phyloP scores from a whole-genome alignment of 2,797 vertebrate species.

The Phalloptychus januarius region DNA sequence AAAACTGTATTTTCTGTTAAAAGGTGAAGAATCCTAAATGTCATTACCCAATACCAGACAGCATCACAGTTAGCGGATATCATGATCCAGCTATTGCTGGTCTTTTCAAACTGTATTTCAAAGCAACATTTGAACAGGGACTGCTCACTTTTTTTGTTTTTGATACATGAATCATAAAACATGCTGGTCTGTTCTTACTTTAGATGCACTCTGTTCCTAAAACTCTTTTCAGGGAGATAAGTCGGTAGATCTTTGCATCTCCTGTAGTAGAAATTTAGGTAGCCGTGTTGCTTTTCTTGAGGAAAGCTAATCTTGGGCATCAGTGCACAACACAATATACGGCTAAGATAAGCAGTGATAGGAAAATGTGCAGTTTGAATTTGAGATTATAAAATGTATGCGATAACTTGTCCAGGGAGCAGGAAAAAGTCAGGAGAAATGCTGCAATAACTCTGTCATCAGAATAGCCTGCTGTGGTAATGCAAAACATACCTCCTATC shows the following conservation, averaged over 20 bases:
- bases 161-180: background rate
- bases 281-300: background rate
- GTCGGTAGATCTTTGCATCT: conserved; percentile 5
- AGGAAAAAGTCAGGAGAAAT: conserved; percentile 1
- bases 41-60: background rate
- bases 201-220: background rate
- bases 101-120: background rate
- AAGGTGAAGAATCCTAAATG: background rate
- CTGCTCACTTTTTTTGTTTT: background rate
- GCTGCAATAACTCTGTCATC: background rate
- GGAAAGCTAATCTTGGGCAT: background rate
- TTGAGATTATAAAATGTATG: background rate
- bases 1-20: background rate
- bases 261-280: background rate
- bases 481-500: background rate
- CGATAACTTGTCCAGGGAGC: background rate
- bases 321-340: background rate
- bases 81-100: background rate
- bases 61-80: background rate
- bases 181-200: background rate
- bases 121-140: background rate
- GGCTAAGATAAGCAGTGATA: background rate
- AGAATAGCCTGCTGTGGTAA: background rate
- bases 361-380: background rate
- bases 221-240: conserved; percentile 25